These are phyloP conservation scores for Arvicanthis niloticus DNA, from an alignment of 2,113 vertebrate species.

Conservation along the genomic window DNA sequence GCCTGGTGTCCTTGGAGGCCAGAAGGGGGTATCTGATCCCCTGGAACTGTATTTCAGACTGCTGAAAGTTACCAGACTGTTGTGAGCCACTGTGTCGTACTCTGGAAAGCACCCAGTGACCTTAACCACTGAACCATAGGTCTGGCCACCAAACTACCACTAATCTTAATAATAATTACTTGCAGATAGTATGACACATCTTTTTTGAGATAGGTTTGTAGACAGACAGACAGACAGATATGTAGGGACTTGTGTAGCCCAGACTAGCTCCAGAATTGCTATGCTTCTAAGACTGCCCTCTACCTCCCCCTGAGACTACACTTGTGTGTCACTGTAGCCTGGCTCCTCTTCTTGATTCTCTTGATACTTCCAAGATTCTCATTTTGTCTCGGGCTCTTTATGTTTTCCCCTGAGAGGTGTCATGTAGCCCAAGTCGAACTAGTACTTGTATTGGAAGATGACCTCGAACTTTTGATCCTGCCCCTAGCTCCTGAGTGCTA, in stretches of 20 bases:
- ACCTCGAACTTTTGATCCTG: neutral
- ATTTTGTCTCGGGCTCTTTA: neutral
- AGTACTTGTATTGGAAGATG: neutral
- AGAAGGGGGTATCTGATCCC: neutral
- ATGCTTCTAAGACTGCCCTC: neutral
- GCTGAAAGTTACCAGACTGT: neutral
- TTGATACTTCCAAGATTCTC: conserved; percentile 24
- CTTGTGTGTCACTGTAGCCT: neutral
- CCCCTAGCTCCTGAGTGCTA: too few species aligned
- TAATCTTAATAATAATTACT: conserved; percentile 11
- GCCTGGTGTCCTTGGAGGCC: neutral
- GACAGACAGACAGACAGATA: neutral
- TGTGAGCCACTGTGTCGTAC: too few species aligned
- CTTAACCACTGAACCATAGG: neutral
- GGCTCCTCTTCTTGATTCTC: neutral
- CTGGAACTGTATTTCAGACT: neutral
- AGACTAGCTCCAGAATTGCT: neutral
- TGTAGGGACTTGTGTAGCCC: neutral
- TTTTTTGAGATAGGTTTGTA: neutral
- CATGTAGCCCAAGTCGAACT: neutral
- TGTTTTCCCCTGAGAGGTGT: neutral
- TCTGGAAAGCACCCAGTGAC: neutral
- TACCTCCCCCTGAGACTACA: too few species aligned
- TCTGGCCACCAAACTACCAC: neutral
- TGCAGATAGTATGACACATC: neutral